Evolutionary conservation across 2,797 vertebrate species (phyloP).

Genomic region (Orientallactaga sibirica): DNA sequence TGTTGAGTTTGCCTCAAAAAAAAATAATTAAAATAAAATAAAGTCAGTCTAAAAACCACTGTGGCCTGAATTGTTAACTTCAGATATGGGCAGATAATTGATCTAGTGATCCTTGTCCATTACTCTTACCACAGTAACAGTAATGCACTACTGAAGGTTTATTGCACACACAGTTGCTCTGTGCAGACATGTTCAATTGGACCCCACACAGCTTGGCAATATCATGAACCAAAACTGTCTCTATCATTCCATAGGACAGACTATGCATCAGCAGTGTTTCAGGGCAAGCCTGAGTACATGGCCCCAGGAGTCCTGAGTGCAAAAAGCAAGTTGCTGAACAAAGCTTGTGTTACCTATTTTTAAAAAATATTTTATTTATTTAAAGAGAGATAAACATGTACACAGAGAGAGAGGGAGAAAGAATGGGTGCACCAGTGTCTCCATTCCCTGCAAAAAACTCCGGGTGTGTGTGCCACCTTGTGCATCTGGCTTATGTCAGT

Average conservation of each 20-base stretch:
- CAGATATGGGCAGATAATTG: not conserved
- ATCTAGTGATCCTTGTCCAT: not conserved
- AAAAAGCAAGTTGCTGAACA: not conserved
- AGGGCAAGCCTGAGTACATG: not conserved
- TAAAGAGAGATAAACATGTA: no score
- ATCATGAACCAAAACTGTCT: not conserved
- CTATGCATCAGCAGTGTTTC: accelerated
- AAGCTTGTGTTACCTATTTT: not conserved
- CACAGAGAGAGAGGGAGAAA: no score
- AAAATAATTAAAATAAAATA: no score
- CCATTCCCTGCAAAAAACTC: no score
- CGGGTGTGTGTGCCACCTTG: no score
- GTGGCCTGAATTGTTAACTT: not conserved
- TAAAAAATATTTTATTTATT: no score
- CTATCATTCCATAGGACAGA: not conserved
- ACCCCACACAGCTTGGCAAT: accelerated
- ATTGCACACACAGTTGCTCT: not conserved
- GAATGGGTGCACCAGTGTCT: no score
- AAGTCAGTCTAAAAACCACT: no score
- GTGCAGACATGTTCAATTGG: not conserved
- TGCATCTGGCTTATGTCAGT: no score
- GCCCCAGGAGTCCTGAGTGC: not conserved
- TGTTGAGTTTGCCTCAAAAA: no score
- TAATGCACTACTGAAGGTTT: not conserved
- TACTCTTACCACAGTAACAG: not conserved